These are phyloP conservation scores for Choloepus didactylus DNA, from an alignment of 2,797 vertebrate genomes.

Conservation along the genomic window DNA sequence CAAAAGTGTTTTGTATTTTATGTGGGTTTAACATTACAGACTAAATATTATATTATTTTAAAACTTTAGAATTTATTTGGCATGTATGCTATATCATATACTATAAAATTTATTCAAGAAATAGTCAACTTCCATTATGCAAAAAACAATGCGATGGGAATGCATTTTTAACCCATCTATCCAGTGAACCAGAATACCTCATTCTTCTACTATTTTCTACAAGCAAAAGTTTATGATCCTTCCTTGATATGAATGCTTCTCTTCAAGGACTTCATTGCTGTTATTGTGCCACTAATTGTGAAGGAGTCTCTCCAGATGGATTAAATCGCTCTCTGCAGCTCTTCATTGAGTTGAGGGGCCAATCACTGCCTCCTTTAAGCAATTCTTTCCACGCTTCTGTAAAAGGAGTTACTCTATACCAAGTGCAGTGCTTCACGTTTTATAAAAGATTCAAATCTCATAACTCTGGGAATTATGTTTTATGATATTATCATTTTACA, in stretches of 20 bases:
- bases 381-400: background rate
- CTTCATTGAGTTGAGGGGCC: background rate
- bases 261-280: background rate
- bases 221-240: background rate
- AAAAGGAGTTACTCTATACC: background rate
- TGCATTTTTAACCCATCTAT: background rate
- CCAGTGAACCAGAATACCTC: conserved; percentile 5
- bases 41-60: conserved; percentile 8
- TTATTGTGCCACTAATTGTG: background rate
- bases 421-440: background rate
- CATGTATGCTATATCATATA: background rate
- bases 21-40: background rate
- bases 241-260: conserved; percentile 3
- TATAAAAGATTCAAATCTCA: conserved; percentile 24
- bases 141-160: conserved; percentile 23
- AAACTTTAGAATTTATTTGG: conserved; percentile 25
- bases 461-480: background rate
- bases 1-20: background rate
- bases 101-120: conserved; percentile 23
- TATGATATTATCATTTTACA: background rate
- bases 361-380: background rate
- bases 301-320: background rate
- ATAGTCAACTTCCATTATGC: background rate
- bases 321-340: background rate
- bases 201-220: conserved; percentile 32